Percentiles rank a stretch among this genome's conserved stretches.
These are phyloP conservation scores for Dasysyrphus albostriatus DNA, from an alignment of 2,888 invertebrate genomes.

Conservation along the genomic window DNA sequence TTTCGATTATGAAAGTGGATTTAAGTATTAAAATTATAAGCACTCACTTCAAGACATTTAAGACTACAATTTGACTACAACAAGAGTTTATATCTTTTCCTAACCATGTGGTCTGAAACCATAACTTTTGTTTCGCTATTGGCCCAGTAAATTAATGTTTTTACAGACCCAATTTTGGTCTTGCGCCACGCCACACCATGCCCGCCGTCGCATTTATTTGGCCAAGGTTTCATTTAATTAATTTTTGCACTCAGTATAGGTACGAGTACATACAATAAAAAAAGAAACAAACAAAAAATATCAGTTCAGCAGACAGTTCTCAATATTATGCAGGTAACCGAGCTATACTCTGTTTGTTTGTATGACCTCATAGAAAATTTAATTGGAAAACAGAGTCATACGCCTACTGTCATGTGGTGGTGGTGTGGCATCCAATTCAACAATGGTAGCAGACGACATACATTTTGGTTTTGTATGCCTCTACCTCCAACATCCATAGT, in stretches of 20 bases:
- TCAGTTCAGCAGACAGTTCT: constrained; percentile 28
- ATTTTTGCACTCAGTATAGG: not conserved
- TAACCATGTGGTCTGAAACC: too few species aligned
- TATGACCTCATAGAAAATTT: constrained; percentile 50
- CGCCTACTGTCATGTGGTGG: not conserved
- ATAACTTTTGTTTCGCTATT: too few species aligned
- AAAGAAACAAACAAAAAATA: not conserved
- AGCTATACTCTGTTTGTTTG: not conserved
- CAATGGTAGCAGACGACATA: constrained; percentile 38
- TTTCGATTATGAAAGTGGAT: too few species aligned
- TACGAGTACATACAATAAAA: not conserved
- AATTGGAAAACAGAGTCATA: constrained; percentile 29
- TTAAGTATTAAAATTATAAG: too few species aligned
- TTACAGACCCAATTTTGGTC: too few species aligned
- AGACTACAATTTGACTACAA: too few species aligned
- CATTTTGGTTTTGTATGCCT: constrained; percentile 26
- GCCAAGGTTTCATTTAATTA: constrained; percentile 34
- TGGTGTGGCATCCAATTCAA: constrained; percentile 1
- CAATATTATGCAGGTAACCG: constrained; percentile 26
- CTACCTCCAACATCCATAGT: not conserved
- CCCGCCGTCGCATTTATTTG: not conserved
- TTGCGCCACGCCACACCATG: too few species aligned
- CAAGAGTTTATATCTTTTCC: too few species aligned
- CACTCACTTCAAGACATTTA: too few species aligned
- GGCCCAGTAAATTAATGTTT: too few species aligned